Evolutionary conservation across 2,888 invertebrate species (phyloP), one percentile per base, ranked within the genome.

Genomic region (Netelia melanura): DNA sequence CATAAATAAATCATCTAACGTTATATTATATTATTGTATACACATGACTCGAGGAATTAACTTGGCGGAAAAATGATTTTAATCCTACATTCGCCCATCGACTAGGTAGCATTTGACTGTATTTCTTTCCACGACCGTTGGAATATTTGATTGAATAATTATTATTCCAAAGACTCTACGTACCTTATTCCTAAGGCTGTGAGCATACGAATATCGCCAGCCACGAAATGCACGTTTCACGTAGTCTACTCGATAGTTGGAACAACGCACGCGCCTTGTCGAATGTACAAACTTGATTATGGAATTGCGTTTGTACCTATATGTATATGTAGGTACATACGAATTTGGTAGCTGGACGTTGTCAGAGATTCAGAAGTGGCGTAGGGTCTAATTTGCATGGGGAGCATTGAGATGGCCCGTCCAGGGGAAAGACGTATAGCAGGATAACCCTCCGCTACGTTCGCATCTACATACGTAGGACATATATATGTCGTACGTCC

Each of bases 381-480:
- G 58, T 77, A 62, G 61, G 67, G 88, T 90, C 91, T 92, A 91
- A 92, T 92, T 92, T 92, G 91, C 92, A 92, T 92, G 89, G 87
- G 86, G 89, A 86, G 86, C 90, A 86, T 91, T 89, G 89, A 89
- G 89, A 85, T 65, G 82, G 44, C 65, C 74, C 62, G 79, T 71
- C 65, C 76, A 79, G 30, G 23, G 44, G 78, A 75, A 70, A 74
- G 79, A 85, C 81, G 58, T 54, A 78, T 79, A 65, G 68, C 67
- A 58, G n/a, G 17, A n/a, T 58, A 58, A 58, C 17, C 58, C 43
- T 11, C 21, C 21, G 9, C 52, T 56, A 44, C 23, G 52, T 38
- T 38, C 8, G 38, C 8, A 56, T 11, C 14, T 61, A 44, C 43
- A 43, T 17, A 56, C 14, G 54, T n/a, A 17, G 10, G 6, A 68